Percentiles rank a stretch among this genome's conserved stretches.
Conservation (phyloP, 2,888 invertebrate genomes). For the Agrotis segetum region DNA sequence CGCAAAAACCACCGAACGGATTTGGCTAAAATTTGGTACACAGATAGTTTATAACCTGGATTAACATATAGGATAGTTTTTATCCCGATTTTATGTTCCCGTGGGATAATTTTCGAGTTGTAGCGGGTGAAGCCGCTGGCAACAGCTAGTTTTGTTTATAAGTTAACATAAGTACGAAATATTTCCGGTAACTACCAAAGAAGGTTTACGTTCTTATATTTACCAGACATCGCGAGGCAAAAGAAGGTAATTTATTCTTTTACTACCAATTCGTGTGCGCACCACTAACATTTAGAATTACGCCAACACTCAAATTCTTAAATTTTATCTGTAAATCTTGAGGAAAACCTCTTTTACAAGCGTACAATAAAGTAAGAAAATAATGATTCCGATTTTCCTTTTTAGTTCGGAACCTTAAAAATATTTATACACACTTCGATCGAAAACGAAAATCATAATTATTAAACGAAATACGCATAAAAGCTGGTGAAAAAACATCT, state of each 20-base stretch:
- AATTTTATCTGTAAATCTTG: not conserved
- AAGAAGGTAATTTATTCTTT: not conserved
- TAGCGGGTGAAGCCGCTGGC: no score
- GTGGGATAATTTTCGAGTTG: no score
- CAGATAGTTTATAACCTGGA: no score
- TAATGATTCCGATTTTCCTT: not conserved
- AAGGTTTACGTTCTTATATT: no score
- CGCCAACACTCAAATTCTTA: not conserved
- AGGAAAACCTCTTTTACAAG: not conserved
- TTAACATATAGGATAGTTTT: no score
- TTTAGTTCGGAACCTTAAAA: not conserved
- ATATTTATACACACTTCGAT: slow-evolving; percentile 18
- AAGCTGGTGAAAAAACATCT: slow-evolving; percentile 37
- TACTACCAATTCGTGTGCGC: not conserved
- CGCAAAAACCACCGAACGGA: no score
- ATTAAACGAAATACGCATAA: slow-evolving; percentile 23
- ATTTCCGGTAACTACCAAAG: no score
- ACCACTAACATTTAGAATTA: not conserved
- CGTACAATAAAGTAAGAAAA: not conserved
- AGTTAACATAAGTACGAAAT: no score
- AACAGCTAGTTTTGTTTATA: no score
- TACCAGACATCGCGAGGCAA: no score
- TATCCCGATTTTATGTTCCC: no score
- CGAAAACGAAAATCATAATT: slow-evolving; percentile 33
- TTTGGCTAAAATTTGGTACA: no score